Conservation (phyloP, 2,888 invertebrate species). For the Trilocha varians region DNA sequence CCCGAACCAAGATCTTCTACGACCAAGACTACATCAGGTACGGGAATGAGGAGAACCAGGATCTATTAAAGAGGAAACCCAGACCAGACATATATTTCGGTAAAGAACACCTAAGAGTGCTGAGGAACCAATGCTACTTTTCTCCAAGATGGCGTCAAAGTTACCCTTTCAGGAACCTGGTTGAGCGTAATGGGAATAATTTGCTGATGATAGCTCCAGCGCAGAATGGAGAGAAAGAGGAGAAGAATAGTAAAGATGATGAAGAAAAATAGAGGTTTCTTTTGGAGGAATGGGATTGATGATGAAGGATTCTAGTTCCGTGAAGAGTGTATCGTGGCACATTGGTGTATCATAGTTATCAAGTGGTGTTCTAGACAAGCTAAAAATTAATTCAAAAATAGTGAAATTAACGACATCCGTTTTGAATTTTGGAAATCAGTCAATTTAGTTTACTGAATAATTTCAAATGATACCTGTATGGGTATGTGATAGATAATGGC, state of each 20-base stretch:
- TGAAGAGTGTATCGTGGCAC: too few species aligned
- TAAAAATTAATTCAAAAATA: too few species aligned
- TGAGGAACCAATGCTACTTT: conserved; percentile 56
- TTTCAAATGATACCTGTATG: too few species aligned
- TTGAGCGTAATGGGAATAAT: conserved; percentile 77
- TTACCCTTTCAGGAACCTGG: conserved; percentile 58
- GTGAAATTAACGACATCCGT: too few species aligned
- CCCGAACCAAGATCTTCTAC: conserved; percentile 35
- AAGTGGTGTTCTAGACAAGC: too few species aligned
- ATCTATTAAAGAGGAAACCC: conserved; percentile 27
- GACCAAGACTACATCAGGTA: conserved; percentile 30
- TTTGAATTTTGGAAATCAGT: too few species aligned
- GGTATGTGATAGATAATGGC: too few species aligned
- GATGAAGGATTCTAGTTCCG: too few species aligned
- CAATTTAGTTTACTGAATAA: too few species aligned
- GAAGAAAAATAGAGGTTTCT: conserved; percentile 23
- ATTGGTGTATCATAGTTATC: too few species aligned
- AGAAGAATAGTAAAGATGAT: conserved; percentile 25
- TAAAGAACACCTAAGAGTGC: conserved; percentile 49
- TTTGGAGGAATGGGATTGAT: too few species aligned
- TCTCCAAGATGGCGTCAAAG: conserved; percentile 55
- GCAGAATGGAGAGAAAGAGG: conserved; percentile 37
- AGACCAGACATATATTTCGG: conserved; percentile 44
- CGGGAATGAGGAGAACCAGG: conserved; percentile 61
- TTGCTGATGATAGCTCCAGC: conserved; percentile 78